Evolutionary conservation across 92 coral and sea anemone genomes (phyloP).

Genomic region (Diadumene lineata): DNA sequence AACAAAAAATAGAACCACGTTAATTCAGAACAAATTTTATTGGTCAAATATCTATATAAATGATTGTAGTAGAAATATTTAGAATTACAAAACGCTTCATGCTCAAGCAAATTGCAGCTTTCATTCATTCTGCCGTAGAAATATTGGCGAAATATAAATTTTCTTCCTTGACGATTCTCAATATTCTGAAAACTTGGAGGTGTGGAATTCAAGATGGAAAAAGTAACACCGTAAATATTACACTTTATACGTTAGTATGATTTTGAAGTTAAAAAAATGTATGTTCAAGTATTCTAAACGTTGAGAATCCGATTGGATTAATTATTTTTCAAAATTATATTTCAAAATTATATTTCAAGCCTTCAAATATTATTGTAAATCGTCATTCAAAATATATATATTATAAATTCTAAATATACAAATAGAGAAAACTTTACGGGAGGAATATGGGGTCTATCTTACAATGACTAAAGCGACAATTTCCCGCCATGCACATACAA

Average conservation of each 20-base stretch:
- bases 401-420: not conserved
- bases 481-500: too few relatives aligned
- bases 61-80: not conserved
- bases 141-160: not conserved
- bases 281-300: not conserved
- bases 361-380: not conserved
- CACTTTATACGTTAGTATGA: too few relatives aligned
- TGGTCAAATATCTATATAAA: too few relatives aligned
- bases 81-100: not conserved
- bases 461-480: not conserved
- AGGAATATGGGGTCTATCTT: not conserved
- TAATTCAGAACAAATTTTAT: too few relatives aligned
- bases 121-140: not conserved
- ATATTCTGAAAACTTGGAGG: not conserved
- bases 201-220: too few relatives aligned
- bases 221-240: too few relatives aligned
- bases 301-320: not conserved
- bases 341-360: not conserved
- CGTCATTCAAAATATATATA: slow-evolving; percentile 2
- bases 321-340: too few relatives aligned
- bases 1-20: too few relatives aligned
- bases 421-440: not conserved
- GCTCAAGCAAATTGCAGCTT: not conserved
- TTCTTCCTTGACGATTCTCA: not conserved
- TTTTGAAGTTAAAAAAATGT: too few relatives aligned